Evolutionary conservation across 2,113 vertebrate species (phyloP).

Genomic region (Cairina moschata): DNA sequence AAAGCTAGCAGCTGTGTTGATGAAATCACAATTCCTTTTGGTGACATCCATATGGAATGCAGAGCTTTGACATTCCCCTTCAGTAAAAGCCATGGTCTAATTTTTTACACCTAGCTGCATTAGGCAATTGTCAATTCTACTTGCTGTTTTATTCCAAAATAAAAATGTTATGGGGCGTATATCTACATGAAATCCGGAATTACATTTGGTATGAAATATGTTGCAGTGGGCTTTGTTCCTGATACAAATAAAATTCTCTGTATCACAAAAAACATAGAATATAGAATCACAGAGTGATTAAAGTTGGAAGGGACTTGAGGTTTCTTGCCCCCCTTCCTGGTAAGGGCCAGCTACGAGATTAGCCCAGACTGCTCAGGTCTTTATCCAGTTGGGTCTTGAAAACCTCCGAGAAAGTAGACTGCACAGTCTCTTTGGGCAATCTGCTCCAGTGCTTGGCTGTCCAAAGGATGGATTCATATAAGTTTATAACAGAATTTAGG

Average conservation of each 20-base stretch:
- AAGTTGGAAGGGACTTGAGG: background rate
- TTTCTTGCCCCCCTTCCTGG: background rate
- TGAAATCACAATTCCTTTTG: constrained; percentile 41
- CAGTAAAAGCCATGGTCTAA: background rate
- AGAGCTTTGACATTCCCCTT: constrained; percentile 52
- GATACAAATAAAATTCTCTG: background rate
- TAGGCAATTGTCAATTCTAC: constrained; percentile 4
- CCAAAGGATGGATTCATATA: background rate
- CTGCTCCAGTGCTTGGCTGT: background rate
- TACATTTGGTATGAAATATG: constrained; percentile 3
- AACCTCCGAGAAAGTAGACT: background rate
- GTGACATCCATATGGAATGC: constrained; percentile 42
- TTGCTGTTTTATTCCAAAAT: constrained; percentile 25
- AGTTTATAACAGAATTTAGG: background rate
- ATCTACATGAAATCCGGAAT: background rate
- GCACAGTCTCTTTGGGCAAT: background rate
- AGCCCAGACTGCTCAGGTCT: background rate
- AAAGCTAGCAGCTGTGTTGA: constrained; percentile 51
- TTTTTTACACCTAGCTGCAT: background rate
- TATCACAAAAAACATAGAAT: background rate
- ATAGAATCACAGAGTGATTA: background rate
- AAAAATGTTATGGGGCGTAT: background rate
- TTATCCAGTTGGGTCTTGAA: background rate
- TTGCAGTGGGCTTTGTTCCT: constrained; percentile 15
- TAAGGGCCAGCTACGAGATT: background rate